Evolutionary conservation across 2,888 invertebrate genomes (phyloP).

Genomic region (Cryptops parisi): DNA sequence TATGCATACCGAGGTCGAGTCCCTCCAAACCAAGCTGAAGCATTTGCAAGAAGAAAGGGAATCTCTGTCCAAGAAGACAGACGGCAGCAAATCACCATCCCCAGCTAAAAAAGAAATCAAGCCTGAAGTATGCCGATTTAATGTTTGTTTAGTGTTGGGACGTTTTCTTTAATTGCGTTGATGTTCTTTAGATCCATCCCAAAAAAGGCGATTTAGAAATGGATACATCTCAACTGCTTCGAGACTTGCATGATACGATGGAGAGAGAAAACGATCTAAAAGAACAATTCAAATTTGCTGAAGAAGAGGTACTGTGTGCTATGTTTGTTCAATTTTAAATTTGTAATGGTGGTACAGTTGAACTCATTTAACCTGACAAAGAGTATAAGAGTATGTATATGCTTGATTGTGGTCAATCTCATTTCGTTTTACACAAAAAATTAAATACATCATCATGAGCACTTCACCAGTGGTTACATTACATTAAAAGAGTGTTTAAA

Average conservation of each 20-base stretch:
- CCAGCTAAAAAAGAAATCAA: slow-evolving; percentile 16
- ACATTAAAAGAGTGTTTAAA: no score
- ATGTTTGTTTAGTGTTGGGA: no score
- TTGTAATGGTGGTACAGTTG: no score
- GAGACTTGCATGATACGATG: slow-evolving; percentile 78
- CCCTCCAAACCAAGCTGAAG: slow-evolving; percentile 44
- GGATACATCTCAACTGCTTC: slow-evolving; percentile 57
- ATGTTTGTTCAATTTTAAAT: no score
- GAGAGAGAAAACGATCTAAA: slow-evolving; percentile 86
- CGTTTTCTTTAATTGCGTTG: background rate
- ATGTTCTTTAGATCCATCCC: slow-evolving; percentile 1
- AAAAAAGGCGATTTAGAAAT: slow-evolving; percentile 4
- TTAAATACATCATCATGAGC: no score
- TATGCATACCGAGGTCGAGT: slow-evolving; percentile 54
- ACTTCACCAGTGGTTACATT: no score
- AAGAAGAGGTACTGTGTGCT: slow-evolving; percentile 94
- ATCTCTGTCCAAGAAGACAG: slow-evolving; percentile 14
- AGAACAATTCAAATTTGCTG: slow-evolving; percentile 81
- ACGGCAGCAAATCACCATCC: slow-evolving; percentile 22
- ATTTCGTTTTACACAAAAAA: no score
- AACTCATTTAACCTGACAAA: no score
- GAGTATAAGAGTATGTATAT: no score
- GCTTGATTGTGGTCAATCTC: no score
- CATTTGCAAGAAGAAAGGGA: slow-evolving; percentile 16
- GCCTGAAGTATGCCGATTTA: slow-evolving; percentile 16